A percentile compares a stretch with the other conserved stretches of the same genome.
Evolutionary conservation across 2,888 invertebrate species (phyloP).

Genomic region (Lithophane leautieri): DNA sequence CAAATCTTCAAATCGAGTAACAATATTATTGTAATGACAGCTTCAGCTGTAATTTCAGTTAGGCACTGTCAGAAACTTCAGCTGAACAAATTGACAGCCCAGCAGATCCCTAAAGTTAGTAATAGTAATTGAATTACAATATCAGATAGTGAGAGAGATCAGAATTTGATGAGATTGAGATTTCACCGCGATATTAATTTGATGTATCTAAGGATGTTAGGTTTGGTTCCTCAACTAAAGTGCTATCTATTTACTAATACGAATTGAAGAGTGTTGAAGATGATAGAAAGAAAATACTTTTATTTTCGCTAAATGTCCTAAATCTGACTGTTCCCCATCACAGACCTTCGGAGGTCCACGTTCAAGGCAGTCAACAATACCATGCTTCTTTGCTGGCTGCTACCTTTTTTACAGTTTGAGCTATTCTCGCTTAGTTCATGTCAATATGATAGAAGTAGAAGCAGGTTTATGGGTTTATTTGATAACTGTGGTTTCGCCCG

Average conservation of each 20-base stretch:
- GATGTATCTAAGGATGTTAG: neutral
- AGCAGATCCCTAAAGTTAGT: conserved; percentile 27
- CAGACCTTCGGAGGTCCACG: neutral
- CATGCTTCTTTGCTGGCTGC: neutral
- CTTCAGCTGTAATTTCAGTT: conserved; percentile 7
- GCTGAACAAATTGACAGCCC: conserved; percentile 28
- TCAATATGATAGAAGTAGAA: neutral
- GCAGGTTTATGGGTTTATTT: no score
- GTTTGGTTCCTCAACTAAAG: neutral
- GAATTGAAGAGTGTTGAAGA: neutral
- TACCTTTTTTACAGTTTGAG: neutral
- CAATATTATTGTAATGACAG: conserved; percentile 18
- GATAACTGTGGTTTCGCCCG: no score
- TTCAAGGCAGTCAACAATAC: neutral
- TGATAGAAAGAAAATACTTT: neutral
- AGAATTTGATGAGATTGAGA: conserved; percentile 21
- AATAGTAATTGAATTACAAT: conserved; percentile 39
- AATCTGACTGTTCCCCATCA: neutral
- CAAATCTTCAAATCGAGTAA: conserved; percentile 13
- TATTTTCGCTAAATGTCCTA: neutral
- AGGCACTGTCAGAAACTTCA: conserved; percentile 22
- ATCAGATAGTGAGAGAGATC: conserved; percentile 8
- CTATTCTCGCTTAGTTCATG: neutral
- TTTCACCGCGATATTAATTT: neutral
- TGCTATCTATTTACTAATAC: neutral